Evolutionary conservation across 2,113 vertebrate species (phyloP).

Genomic region (Oreotrochilus melanogaster): DNA sequence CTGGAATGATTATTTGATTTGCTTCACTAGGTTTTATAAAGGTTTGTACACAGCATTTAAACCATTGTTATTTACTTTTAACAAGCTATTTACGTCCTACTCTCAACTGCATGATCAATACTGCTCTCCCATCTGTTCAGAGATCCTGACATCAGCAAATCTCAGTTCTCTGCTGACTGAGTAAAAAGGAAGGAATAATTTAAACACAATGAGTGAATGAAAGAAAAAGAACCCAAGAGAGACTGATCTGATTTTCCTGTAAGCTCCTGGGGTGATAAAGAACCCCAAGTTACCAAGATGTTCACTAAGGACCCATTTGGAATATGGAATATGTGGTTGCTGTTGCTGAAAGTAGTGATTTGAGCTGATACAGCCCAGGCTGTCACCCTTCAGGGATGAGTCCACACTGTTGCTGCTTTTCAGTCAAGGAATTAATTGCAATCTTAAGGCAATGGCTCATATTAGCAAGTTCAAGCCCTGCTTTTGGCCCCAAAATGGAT

Average conservation of each 20-base stretch:
- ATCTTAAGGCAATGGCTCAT: not conserved
- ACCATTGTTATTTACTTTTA: slow-evolving; percentile 67
- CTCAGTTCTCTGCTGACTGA: slow-evolving; percentile 21
- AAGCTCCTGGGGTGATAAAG: not conserved
- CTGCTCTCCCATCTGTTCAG: slow-evolving; percentile 48
- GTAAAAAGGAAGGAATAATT: slow-evolving; percentile 54
- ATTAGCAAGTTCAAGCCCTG: not conserved
- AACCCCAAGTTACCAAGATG: not conserved
- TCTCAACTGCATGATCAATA: slow-evolving; percentile 64
- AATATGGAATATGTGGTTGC: not conserved
- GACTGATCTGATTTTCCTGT: not conserved
- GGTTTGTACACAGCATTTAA: slow-evolving; percentile 61
- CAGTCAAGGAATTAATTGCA: not conserved
- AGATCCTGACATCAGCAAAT: slow-evolving; percentile 59
- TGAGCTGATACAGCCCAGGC: not conserved
- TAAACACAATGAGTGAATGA: not conserved
- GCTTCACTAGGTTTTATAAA: slow-evolving; percentile 41
- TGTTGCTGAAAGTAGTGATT: not conserved
- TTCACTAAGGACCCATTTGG: not conserved
- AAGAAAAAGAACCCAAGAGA: not conserved
- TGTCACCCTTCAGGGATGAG: not conserved
- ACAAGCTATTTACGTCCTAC: slow-evolving; percentile 52
- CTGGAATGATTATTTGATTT: slow-evolving; percentile 26
- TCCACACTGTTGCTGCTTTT: not conserved
- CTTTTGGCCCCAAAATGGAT: not conserved